Evolutionary conservation across 2,888 invertebrate genomes (phyloP).

Genomic region (Antheraea yamamai): DNA sequence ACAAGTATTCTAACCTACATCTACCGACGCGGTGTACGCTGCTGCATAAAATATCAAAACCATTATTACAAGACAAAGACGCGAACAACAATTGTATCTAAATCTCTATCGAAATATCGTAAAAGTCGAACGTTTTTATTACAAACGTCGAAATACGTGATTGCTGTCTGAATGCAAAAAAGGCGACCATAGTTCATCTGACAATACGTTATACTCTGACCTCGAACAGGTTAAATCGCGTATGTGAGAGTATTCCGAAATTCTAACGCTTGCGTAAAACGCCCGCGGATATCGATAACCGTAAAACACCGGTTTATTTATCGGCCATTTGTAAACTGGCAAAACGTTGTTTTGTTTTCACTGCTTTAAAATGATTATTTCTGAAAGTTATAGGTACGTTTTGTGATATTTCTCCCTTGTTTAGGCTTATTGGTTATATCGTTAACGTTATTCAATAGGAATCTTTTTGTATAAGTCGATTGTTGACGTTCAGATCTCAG

Average conservation of each 20-base stretch:
- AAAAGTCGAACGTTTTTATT: too few relatives aligned
- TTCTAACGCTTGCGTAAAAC: neutral
- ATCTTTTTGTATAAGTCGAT: too few relatives aligned
- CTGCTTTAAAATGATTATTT: neutral
- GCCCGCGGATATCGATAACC: conserved; percentile 4
- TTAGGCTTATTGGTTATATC: too few relatives aligned
- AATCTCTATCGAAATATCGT: too few relatives aligned
- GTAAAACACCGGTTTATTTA: conserved; percentile 11
- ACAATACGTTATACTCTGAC: neutral
- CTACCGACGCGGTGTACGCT: too few relatives aligned
- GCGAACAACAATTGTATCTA: too few relatives aligned
- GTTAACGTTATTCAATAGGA: too few relatives aligned
- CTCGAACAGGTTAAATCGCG: neutral
- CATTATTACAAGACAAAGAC: too few relatives aligned
- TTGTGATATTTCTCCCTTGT: too few relatives aligned
- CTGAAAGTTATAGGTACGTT: too few relatives aligned
- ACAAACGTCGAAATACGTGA: neutral
- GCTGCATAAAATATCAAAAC: neutral
- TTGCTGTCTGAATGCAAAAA: neutral
- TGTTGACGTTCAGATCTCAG: too few relatives aligned
- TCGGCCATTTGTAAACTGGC: neutral
- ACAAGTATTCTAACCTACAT: too few relatives aligned
- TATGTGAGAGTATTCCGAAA: neutral
- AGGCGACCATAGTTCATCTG: neutral
- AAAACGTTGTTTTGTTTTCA: neutral